Evolutionary conservation across 2,113 vertebrate species (phyloP).

Genomic region (Morphnarchus princeps): DNA sequence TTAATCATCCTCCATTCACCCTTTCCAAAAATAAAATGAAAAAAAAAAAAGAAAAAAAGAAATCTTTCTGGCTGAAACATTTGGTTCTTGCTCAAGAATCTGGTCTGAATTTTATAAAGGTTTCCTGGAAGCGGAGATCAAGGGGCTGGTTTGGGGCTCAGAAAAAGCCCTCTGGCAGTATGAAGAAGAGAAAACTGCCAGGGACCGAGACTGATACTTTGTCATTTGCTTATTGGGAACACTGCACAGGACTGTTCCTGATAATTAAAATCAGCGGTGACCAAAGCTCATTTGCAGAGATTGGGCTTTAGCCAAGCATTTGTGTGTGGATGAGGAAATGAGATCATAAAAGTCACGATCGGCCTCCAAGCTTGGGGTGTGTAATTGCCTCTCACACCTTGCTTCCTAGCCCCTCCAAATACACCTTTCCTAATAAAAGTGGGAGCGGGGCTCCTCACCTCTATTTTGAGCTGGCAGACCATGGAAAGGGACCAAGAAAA

Average conservation of each 20-base stretch:
- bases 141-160: conserved; percentile 49
- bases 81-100: conserved; percentile 64
- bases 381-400: conserved; percentile 54
- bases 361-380: background rate
- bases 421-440: background rate
- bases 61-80: conserved; percentile 47
- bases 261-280: conserved; percentile 69
- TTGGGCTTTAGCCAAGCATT: conserved; percentile 6
- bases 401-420: background rate
- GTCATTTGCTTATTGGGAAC: conserved; percentile 60
- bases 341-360: conserved; percentile 34
- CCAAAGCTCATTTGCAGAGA: conserved; percentile 52
- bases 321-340: conserved; percentile 59
- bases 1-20: conserved; percentile 24
- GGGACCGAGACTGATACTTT: conserved; percentile 51
- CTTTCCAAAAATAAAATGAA: conserved; percentile 23
- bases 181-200: conserved; percentile 56
- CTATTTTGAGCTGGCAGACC: background rate
- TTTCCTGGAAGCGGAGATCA: conserved; percentile 67
- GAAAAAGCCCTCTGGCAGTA: conserved; percentile 51
- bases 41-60: background rate
- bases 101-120: conserved; percentile 59
- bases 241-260: conserved; percentile 38
- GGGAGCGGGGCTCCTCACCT: background rate
- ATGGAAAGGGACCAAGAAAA: background rate